These are phyloP conservation scores for Apis cerana DNA, from an alignment of 1,140 invertebrate species.

Conservation along the genomic window DNA sequence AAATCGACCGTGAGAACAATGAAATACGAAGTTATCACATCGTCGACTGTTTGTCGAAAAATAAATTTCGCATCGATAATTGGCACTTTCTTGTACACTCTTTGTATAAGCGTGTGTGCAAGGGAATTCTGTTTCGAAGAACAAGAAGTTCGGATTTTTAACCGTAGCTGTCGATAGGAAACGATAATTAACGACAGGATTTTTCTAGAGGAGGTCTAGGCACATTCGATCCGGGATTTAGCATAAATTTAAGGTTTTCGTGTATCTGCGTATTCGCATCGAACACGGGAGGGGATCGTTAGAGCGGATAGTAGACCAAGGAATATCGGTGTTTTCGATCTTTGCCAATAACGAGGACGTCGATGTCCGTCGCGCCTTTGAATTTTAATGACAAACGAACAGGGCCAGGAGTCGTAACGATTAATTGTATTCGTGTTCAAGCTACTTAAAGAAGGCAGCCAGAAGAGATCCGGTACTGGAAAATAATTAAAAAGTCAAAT, in stretches of 20 bases:
- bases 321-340: conserved; percentile 21
- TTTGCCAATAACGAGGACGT: not conserved
- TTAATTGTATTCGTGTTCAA: conserved; percentile 31
- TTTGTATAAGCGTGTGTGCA: no score
- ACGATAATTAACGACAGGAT: not conserved
- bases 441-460: conserved; percentile 7
- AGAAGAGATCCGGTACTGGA: conserved; percentile 6
- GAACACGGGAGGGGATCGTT: not conserved
- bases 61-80: no score
- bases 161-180: not conserved
- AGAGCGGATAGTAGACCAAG: not conserved
- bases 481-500: conserved; percentile 48
- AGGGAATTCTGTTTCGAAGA: no score
- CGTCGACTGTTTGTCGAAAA: no score
- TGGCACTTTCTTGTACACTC: no score
- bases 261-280: not conserved
- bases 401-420: conserved; percentile 1
- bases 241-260: conserved; percentile 10
- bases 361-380: not conserved
- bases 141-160: not conserved
- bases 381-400: conserved; percentile 25
- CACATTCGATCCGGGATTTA: not conserved
- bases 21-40: no score
- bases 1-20: no score
- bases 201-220: not conserved